A percentile compares a stretch with the other conserved stretches of the same genome.
Conservation (phyloP, 2,888 invertebrate genomes). For the Lithophane semibrunnea region DNA sequence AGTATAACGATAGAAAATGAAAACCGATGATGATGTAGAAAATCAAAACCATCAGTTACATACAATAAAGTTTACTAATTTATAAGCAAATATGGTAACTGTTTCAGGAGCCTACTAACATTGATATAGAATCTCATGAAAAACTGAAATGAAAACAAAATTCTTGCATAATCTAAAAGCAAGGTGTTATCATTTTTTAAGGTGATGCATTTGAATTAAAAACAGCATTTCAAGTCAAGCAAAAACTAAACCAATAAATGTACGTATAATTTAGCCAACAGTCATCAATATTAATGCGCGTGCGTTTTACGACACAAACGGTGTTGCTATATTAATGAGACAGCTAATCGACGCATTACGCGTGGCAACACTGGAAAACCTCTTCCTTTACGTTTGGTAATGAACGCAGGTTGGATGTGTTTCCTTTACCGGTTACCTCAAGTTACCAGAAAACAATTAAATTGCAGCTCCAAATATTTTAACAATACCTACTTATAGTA, state of each 20-base stretch:
- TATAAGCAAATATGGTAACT: neutral
- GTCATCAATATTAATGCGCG: slow-evolving; percentile 50
- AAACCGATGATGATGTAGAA: too few relatives aligned
- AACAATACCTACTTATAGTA: too few relatives aligned
- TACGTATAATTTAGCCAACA: slow-evolving; percentile 29
- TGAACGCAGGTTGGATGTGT: slow-evolving; percentile 20
- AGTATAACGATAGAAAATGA: too few relatives aligned
- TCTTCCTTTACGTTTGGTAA: slow-evolving; percentile 54
- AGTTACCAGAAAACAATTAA: neutral
- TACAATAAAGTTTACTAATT: too few relatives aligned
- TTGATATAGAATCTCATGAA: neutral
- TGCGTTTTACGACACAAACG: slow-evolving; percentile 47
- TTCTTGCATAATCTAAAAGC: neutral
- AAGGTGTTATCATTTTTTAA: neutral
- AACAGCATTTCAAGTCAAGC: neutral
- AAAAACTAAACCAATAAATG: slow-evolving; percentile 12
- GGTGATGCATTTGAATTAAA: neutral
- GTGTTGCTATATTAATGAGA: slow-evolving; percentile 45
- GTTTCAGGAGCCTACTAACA: neutral
- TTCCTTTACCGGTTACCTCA: slow-evolving; percentile 15
- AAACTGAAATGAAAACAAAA: neutral
- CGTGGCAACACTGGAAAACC: slow-evolving; percentile 41
- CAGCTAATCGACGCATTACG: slow-evolving; percentile 51
- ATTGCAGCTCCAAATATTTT: neutral
- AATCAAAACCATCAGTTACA: too few relatives aligned